Percentiles rank a stretch among this genome's conserved stretches.
Evolutionary conservation across 1,140 invertebrate genomes (phyloP).

Genomic region (Pissodes strobi): DNA sequence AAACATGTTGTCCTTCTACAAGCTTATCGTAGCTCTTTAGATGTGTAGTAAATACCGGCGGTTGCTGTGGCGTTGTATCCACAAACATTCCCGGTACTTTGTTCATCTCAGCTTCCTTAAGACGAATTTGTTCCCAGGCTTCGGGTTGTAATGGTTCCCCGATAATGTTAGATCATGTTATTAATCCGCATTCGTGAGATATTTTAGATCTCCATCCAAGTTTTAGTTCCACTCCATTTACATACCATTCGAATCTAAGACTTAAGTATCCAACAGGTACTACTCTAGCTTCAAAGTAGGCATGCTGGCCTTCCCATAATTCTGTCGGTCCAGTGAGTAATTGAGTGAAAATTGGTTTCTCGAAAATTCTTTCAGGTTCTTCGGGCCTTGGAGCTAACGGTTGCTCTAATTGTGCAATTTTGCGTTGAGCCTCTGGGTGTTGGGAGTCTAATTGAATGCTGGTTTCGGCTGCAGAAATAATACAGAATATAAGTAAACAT

Average conservation of each 20-base stretch:
- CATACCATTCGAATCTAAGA: constrained; percentile 90
- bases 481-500: too few relatives aligned
- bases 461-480: constrained; percentile 71
- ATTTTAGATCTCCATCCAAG: constrained; percentile 88
- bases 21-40: constrained; percentile 84
- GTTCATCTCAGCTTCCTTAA: constrained; percentile 88
- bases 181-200: constrained; percentile 92
- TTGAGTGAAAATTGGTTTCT: constrained; percentile 93
- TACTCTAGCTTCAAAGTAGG: constrained; percentile 94
- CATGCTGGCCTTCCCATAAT: constrained; percentile 90
- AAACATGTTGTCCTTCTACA: constrained; percentile 86
- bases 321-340: constrained; percentile 86
- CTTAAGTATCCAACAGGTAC: constrained; percentile 92
- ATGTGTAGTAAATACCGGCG: constrained; percentile 90
- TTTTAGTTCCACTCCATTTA: constrained; percentile 92
- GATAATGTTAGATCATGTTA: constrained; percentile 79
- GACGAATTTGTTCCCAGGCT: constrained; percentile 86
- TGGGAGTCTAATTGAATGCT: constrained; percentile 89
- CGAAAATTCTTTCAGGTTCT: constrained; percentile 77
- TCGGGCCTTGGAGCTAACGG: constrained; percentile 67
- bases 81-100: constrained; percentile 83
- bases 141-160: constrained; percentile 83
- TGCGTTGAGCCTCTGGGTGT: constrained; percentile 92
- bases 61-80: constrained; percentile 79
- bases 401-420: constrained; percentile 90